Evolutionary conservation across 2,797 vertebrate species (phyloP), one percentile per base, ranked within the genome.

Genomic region (Centropyge bicolor): DNA sequence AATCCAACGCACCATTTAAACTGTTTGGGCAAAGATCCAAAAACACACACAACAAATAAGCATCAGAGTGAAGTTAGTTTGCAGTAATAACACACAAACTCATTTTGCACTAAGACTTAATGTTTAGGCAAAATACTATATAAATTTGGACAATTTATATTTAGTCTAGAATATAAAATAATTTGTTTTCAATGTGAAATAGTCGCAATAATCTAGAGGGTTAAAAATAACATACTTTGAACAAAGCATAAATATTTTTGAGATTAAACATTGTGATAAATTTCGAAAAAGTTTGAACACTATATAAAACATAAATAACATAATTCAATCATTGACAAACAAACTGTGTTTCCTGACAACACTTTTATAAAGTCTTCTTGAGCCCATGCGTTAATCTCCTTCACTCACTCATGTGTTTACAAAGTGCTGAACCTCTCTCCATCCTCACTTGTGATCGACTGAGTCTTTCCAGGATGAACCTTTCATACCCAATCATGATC

Each of bases 1-100:
- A 72, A 70, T 41, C 45, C 59, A 75, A 83, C 9, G 71, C 76
- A 40, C 16, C 71, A 40, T 57, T 43, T 63, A 63, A 82, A 68
- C 52, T 38, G 69, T 75, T 66, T 63, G 70, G 52, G 22, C 61
- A 61, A 70, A 87, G 43, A 82, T 52, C 46, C 55, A 19, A 67
- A 31, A 57, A 73, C 19, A 22, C 40, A 54, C 60, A 52, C 4
- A 3, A 24, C 63, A 48, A 57, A 52, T 22, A 22, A 76, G 8
- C 63, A 46, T 60, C 66, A 67, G 46, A 69, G 49, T 20, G 24
- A 84, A 22, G 48, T 54, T 6, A 20, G 20, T 61, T 22, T 11
- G 16, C 55, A 55, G 2, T 5, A 51, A 60, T 14, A 35, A 51
- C 57, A 55, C 1, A 41, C 12, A 56, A 8, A 41, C 41, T n/a